These are phyloP conservation scores for Otus sunia DNA, from an alignment of 2,113 vertebrate genomes.

Conservation along the genomic window DNA sequence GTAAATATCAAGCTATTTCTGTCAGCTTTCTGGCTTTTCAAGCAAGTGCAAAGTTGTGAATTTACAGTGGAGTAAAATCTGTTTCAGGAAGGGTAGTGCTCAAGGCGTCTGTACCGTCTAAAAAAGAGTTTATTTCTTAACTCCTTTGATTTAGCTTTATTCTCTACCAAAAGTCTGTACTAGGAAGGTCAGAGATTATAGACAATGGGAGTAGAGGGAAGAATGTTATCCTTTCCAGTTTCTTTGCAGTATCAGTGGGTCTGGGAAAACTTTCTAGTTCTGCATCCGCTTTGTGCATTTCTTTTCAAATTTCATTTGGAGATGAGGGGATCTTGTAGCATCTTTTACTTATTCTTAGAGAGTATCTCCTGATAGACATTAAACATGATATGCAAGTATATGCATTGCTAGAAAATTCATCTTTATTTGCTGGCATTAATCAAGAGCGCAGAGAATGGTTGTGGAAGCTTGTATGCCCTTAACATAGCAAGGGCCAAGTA, in stretches of 20 bases:
- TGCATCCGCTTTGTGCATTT: rapidly evolving
- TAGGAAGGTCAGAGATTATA: not conserved
- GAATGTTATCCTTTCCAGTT: not conserved
- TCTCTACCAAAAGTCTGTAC: not conserved
- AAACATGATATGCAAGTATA: not conserved
- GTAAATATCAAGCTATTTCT: not conserved
- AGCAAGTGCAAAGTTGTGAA: not conserved
- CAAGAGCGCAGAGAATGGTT: not conserved
- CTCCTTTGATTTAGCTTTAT: not conserved
- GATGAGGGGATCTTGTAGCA: not conserved
- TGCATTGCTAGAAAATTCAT: not conserved
- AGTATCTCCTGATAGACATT: rapidly evolving
- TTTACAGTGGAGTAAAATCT: not conserved
- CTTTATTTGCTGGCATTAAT: not conserved
- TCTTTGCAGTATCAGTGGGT: not conserved
- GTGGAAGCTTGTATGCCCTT: not conserved
- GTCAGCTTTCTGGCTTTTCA: not conserved
- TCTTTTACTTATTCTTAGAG: not conserved
- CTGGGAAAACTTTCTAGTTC: not conserved
- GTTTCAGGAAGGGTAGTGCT: not conserved
- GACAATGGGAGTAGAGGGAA: rapidly evolving
- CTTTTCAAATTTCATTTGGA: not conserved
- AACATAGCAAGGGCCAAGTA: not conserved
- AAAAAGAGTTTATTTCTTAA: not conserved
- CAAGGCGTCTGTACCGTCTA: not conserved